Percentiles rank a stretch among this genome's conserved stretches.
phyloP scores from a whole-genome alignment of 2,113 vertebrate genomes.

The Coracopsis vasa region DNA sequence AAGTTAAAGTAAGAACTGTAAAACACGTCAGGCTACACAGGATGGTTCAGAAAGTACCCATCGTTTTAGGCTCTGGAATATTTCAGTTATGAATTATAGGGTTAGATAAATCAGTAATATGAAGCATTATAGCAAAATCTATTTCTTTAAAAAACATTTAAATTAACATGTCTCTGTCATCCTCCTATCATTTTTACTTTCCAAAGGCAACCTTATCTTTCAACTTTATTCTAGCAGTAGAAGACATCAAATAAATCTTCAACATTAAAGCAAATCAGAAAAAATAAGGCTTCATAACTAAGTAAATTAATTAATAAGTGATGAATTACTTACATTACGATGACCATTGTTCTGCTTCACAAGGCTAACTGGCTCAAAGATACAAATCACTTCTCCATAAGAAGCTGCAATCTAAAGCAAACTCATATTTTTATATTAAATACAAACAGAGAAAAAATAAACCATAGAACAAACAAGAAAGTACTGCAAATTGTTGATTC shows the following conservation, averaged over 20 bases:
- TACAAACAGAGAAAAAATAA: not conserved
- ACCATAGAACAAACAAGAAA: not conserved
- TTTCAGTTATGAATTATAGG: not conserved
- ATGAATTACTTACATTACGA: conserved; percentile 79
- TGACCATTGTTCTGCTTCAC: conserved; percentile 77
- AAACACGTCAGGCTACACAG: not conserved
- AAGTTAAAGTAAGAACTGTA: not conserved
- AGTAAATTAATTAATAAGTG: not conserved
- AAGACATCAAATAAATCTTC: not conserved
- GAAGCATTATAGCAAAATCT: not conserved
- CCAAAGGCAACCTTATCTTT: not conserved
- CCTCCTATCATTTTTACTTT: not conserved
- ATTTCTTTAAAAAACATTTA: not conserved
- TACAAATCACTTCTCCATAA: conserved; percentile 89
- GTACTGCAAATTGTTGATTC: not conserved
- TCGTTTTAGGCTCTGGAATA: not conserved
- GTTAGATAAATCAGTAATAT: not conserved
- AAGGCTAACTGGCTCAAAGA: conserved; percentile 90
- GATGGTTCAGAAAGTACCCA: fast-evolving
- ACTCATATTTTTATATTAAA: not conserved
- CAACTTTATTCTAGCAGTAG: not conserved
- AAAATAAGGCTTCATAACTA: not conserved
- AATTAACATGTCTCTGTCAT: not conserved
- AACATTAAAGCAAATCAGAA: not conserved
- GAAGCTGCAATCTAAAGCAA: conserved; percentile 92